Percentiles rank a stretch among this genome's conserved stretches.
phyloP scores from a whole-genome alignment of 1,140 invertebrate genomes.

The Mactra quadrangularis region DNA sequence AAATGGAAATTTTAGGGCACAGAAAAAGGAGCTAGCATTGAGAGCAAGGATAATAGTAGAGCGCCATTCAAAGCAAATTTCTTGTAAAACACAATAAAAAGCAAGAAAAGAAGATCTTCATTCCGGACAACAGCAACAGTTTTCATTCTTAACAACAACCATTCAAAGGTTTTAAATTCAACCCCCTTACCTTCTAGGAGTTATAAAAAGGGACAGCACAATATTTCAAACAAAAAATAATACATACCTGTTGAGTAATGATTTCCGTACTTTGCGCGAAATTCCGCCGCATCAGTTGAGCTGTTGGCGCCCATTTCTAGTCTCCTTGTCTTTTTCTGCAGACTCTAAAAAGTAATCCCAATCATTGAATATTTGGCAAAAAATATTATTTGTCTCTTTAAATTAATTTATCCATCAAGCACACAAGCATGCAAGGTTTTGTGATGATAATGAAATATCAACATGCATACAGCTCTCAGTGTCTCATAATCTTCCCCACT shows the following conservation, averaged over 20 bases:
- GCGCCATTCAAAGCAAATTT: too few relatives aligned
- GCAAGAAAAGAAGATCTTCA: too few relatives aligned
- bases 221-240: slow-evolving; percentile 31
- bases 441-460: too few relatives aligned
- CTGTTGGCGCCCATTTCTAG: slow-evolving; percentile 51
- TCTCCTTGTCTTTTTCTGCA: slow-evolving; percentile 5
- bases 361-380: slow-evolving; percentile 14
- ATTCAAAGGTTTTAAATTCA: too few relatives aligned
- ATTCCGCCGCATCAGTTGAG: slow-evolving; percentile 52
- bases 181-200: slow-evolving; percentile 41
- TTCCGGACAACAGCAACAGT: too few relatives aligned
- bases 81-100: too few relatives aligned
- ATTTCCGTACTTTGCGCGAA: slow-evolving; percentile 48
- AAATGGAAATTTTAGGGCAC: too few relatives aligned
- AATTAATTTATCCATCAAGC: not conserved
- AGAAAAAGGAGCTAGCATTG: too few relatives aligned
- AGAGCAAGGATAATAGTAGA: too few relatives aligned
- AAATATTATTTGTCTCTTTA: not conserved
- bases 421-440: not conserved
- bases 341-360: slow-evolving; percentile 28
- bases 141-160: too few relatives aligned
- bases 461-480: too few relatives aligned
- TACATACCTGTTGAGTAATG: slow-evolving; percentile 47
- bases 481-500: too few relatives aligned
- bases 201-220: not conserved